Evolutionary conservation across 1,140 invertebrate genomes (phyloP), one percentile per base, ranked within the genome.

Genomic region (Latrodectus geometricus): DNA sequence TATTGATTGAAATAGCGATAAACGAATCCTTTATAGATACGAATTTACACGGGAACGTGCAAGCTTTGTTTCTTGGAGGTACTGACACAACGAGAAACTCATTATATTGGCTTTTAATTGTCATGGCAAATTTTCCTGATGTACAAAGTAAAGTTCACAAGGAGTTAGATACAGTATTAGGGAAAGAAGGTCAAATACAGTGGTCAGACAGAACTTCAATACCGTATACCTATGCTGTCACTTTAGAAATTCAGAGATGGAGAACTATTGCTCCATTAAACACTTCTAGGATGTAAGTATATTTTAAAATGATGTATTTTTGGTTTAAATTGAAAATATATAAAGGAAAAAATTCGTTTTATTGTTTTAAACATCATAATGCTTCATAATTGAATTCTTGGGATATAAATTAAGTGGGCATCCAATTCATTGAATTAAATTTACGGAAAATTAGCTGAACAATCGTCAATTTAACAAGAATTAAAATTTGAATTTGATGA

Each of bases 41-140:
- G 9, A 88, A 89, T 35, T 48, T 90, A 8, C 20, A 56, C 4
- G 86, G 83, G 2, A 89, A 88, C 17, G 54, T 89, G 4, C 72
- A 88, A 50, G 89, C 90, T 20, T 69, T 91, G 11, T 89, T 90
- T 15, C 72, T 88, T 12, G 90, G 88, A 12, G 90, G 90, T n/a
- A 89, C 88, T 8, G 91, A 92, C 77, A 92, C 91, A 4, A 90
- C 90, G 7, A 56, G 89, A 8, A 90, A 90, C 4, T 90, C 91
- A 4, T 66, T 91, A 4, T 80, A 54, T 20, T 92, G 91, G 91
- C 75, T 88, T 11, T 54, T 91, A n/a, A 72, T 91, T 8, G 88
- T 88, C 35, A 88, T 91, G 75, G 88, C 89, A 0, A 73, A 80
- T 2, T 86, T 90, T 93, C 89, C 89, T 9, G 87, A 91, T 15